phyloP scores from a whole-genome alignment of 2,888 invertebrate genomes.

The Acleris laterana region DNA sequence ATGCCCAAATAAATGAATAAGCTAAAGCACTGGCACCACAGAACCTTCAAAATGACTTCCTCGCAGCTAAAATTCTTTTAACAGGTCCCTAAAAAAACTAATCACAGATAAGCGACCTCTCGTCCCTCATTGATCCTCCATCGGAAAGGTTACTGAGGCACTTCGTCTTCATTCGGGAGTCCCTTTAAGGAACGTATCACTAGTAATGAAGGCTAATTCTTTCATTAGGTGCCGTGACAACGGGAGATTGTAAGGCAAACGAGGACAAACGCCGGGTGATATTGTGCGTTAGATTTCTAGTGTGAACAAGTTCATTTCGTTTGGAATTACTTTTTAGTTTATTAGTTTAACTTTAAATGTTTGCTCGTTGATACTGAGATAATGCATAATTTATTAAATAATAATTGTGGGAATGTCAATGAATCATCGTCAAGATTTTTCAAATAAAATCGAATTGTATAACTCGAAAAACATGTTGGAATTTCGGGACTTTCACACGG shows the following conservation, averaged over 20 bases:
- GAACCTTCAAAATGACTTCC: background rate
- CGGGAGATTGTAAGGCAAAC: constrained; percentile 74
- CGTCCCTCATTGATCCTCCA: constrained; percentile 68
- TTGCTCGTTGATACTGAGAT: no score
- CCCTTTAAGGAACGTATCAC: constrained; percentile 83
- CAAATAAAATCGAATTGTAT: no score
- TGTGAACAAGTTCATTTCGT: background rate
- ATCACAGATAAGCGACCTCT: constrained; percentile 73
- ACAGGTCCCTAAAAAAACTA: constrained; percentile 64
- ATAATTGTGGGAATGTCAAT: no score
- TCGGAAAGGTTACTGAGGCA: constrained; percentile 75
- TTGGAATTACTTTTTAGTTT: constrained; percentile 2
- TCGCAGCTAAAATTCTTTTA: background rate
- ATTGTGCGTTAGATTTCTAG: constrained; percentile 25
- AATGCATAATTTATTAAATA: no score
- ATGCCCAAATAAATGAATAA: no score
- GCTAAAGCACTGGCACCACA: no score
- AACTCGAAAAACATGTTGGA: no score
- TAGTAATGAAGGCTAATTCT: constrained; percentile 84
- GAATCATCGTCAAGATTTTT: no score
- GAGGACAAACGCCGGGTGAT: constrained; percentile 63
- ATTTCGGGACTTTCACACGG: no score
- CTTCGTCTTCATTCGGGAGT: constrained; percentile 81
- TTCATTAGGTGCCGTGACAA: constrained; percentile 83
- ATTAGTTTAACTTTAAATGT: background rate